Evolutionary conservation across 1,140 invertebrate species (phyloP), one percentile per base, ranked within the genome.

Genomic region (Leptinotarsa texana): DNA sequence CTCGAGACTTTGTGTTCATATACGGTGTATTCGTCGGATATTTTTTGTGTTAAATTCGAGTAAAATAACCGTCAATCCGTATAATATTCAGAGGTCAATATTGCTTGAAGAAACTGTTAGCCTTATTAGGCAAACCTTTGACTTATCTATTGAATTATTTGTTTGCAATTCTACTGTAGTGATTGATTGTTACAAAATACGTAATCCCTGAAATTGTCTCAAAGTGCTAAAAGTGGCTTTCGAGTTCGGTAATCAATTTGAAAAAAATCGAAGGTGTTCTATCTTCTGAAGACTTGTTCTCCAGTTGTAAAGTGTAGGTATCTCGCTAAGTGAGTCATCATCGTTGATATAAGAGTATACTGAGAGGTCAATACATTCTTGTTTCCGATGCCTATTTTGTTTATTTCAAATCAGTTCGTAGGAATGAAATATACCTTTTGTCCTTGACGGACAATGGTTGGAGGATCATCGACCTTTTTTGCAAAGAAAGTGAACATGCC

Each of bases 51-150:
- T 8, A 22, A 63, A 57, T 67, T 57, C 66, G 3, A 18, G 47
- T 66, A 5, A 48, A 63, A 73, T 70, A 49, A 73, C 24, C 69
- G n/a, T 68, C 63, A 71, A 24, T 66, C 75, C 67, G n/a, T 22
- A 65, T 15, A 42, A 61, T 22, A 27, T 70, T 73, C 80, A 82
- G 77, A 79, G 81, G 81, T 81, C 81, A 82, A 78, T 76, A 75
- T 79, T 78, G 76, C 75, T 68, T 76, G 69, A 75, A 75, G 67
- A 63, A 77, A 80, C 75, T 77, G 73, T 81, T 78, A 78, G 78
- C 78, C 81, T 81, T 82, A 82, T 83, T 79, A 79, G 82, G 79
- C 71, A 79, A 75, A 79, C 75, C 79, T 80, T 80, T 80, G 77
- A 65, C 24, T 73, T 73, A 63, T 73, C n/a, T 65, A 18, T 73